Evolutionary conservation across 2,797 vertebrate species (phyloP).

Genomic region (Melanotaenia pygmaea): DNA sequence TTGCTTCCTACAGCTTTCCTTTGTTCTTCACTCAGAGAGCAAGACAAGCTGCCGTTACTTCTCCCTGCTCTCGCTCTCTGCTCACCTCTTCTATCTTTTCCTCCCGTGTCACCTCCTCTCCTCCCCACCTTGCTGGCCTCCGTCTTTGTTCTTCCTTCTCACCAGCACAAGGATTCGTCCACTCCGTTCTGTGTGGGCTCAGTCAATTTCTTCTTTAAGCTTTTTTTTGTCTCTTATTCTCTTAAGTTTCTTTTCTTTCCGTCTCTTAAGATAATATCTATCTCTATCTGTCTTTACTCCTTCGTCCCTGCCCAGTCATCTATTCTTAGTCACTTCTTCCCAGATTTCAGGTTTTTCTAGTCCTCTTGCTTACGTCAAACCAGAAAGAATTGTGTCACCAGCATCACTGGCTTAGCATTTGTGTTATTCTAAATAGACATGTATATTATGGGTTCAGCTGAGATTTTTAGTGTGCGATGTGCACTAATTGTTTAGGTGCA

Average conservation of each 20-base stretch:
- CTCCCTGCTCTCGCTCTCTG: slow-evolving; percentile 31
- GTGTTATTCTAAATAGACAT: not conserved
- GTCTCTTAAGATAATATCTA: slow-evolving; percentile 31
- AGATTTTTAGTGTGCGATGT: slow-evolving; percentile 21
- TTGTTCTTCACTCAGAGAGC: slow-evolving; percentile 45
- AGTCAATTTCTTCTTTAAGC: slow-evolving; percentile 55
- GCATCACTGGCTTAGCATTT: not conserved
- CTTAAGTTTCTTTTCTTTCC: slow-evolving; percentile 31
- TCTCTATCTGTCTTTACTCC: slow-evolving; percentile 9
- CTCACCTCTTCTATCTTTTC: slow-evolving; percentile 46
- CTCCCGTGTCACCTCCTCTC: slow-evolving; percentile 46
- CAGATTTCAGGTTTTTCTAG: slow-evolving; percentile 8
- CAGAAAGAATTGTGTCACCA: slow-evolving; percentile 27
- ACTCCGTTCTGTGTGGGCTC: slow-evolving; percentile 62
- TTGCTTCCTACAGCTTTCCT: slow-evolving; percentile 31
- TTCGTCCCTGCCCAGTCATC: slow-evolving; percentile 5
- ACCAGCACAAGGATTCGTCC: slow-evolving; percentile 52
- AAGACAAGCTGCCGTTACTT: slow-evolving; percentile 34
- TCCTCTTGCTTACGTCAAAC: slow-evolving; percentile 40
- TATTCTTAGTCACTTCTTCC: slow-evolving; percentile 12
- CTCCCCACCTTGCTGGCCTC: slow-evolving; percentile 31
- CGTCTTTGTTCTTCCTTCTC: slow-evolving; percentile 60
- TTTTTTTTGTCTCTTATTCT: slow-evolving; percentile 41
- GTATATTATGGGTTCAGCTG: slow-evolving; percentile 33
- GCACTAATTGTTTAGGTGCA: slow-evolving; percentile 7